Evolutionary conservation across 2,797 vertebrate genomes (phyloP).

Genomic region (Platalea minor): DNA sequence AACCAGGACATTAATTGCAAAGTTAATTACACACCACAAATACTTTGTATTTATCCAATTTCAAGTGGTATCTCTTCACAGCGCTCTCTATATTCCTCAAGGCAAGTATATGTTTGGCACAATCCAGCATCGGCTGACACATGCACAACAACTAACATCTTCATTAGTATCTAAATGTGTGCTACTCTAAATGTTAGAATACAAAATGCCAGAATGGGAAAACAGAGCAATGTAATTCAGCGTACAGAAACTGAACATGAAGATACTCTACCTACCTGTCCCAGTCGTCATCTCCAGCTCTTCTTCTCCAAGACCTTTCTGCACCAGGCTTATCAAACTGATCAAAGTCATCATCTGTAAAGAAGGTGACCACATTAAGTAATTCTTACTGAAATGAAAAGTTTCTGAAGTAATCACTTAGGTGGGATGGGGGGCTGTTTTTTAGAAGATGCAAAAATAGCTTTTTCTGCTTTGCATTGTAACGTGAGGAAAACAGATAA

Average conservation of each 20-base stretch:
- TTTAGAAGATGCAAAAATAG: background rate
- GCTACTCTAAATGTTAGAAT: background rate
- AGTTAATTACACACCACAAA: background rate
- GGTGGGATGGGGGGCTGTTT: background rate
- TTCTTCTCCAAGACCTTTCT: constrained; percentile 91
- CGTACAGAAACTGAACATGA: background rate
- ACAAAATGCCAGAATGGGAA: background rate
- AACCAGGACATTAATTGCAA: background rate
- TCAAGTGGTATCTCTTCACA: background rate
- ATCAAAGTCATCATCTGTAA: constrained; percentile 92
- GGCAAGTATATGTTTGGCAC: background rate
- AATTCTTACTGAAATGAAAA: constrained; percentile 2
- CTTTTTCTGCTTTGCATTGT: background rate
- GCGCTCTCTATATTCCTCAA: background rate
- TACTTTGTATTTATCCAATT: background rate
- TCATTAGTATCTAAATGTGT: background rate
- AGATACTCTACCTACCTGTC: constrained; percentile 82
- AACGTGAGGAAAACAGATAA: background rate
- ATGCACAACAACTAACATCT: background rate
- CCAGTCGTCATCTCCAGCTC: constrained; percentile 87
- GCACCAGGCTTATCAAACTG: constrained; percentile 97
- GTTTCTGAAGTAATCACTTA: background rate
- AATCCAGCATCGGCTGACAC: background rate
- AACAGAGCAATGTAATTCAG: background rate
- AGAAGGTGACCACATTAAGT: constrained; percentile 13